A percentile compares a stretch with the other conserved stretches of the same genome.
These are phyloP conservation scores for Lepidocolaptes lacrymiger DNA, from an alignment of 2,797 vertebrate species.

Conservation along the genomic window DNA sequence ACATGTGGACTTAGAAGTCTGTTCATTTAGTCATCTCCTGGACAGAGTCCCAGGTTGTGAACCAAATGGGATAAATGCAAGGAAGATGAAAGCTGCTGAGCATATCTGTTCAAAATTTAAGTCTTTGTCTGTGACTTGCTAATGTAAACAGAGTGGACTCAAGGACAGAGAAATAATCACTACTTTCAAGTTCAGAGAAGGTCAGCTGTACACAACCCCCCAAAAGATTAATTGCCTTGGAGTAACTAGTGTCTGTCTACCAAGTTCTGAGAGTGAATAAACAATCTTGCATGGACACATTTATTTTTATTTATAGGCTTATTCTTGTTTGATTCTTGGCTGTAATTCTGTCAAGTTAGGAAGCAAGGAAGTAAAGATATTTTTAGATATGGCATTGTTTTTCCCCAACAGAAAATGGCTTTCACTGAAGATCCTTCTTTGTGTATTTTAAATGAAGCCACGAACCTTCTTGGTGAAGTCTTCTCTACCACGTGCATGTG, in stretches of 20 bases:
- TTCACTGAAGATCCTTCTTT: not conserved
- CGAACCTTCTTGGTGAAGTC: not conserved
- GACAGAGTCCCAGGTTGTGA: constrained; percentile 16
- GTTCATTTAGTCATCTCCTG: constrained; percentile 10
- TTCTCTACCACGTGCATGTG: not conserved
- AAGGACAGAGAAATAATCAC: not conserved
- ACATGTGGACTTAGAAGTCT: not conserved
- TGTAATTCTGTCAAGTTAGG: not conserved
- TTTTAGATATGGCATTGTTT: not conserved
- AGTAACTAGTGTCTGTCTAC: not conserved
- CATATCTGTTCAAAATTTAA: constrained; percentile 21
- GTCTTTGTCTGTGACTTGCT: constrained; percentile 6
- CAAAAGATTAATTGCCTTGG: not conserved
- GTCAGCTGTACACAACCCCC: not conserved
- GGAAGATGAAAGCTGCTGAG: constrained; percentile 19
- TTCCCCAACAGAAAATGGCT: not conserved
- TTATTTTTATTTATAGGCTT: not conserved
- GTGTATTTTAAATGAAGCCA: not conserved
- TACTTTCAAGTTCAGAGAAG: not conserved
- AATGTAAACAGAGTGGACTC: not conserved
- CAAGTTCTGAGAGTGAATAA: not conserved
- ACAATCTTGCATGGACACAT: not conserved
- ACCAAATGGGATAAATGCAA: constrained; percentile 2
- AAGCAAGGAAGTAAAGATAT: not conserved
- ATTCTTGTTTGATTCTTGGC: not conserved